These are phyloP conservation scores for Chironomus tepperi DNA, from an alignment of 1,140 invertebrate species.

Conservation along the genomic window DNA sequence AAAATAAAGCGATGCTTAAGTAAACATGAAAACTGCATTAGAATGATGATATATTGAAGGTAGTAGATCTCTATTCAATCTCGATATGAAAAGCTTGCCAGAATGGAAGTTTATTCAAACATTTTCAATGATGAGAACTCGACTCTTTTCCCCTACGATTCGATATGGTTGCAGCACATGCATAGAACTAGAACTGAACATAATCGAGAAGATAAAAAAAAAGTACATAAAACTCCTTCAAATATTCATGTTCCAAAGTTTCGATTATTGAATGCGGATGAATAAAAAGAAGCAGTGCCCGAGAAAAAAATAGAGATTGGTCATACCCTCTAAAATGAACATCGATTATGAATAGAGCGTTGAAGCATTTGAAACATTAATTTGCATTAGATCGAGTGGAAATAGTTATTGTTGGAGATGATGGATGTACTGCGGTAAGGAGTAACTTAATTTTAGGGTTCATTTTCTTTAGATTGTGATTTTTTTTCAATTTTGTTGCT, in stretches of 20 bases:
- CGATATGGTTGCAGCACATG: too few species aligned
- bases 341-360: not conserved
- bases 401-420: not conserved
- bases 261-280: not conserved
- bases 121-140: too few species aligned
- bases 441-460: too few species aligned
- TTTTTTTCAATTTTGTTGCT: too few species aligned
- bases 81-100: too few species aligned
- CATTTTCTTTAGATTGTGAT: too few species aligned
- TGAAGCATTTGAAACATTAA: not conserved
- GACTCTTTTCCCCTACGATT: too few species aligned
- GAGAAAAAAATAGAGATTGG: not conserved
- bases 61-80: not conserved
- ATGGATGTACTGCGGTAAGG: too few species aligned
- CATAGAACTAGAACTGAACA: too few species aligned
- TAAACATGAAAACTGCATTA: constrained; percentile 20
- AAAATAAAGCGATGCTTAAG: not conserved
- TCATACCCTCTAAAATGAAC: not conserved
- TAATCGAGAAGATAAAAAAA: too few species aligned
- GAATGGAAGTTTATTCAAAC: too few species aligned
- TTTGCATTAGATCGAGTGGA: constrained; percentile 1
- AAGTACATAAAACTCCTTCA: not conserved
- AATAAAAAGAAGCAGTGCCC: too few species aligned
- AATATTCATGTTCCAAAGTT: not conserved
- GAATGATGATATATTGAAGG: not conserved